Conservation (phyloP, 2,888 invertebrate genomes). For the Cantharis rustica region DNA sequence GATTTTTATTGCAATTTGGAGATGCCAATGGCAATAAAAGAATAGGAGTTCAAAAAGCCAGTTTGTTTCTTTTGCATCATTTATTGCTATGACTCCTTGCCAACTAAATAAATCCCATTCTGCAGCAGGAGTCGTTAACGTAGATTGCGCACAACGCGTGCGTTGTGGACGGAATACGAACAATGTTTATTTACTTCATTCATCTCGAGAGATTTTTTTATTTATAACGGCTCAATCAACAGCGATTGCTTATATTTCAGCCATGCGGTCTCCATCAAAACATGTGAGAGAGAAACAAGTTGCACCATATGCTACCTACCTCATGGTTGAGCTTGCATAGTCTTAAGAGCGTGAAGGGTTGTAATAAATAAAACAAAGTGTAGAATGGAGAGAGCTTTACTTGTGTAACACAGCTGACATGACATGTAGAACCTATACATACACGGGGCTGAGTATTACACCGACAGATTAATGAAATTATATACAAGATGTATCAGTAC, state of each 20-base stretch:
- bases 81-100: not conserved
- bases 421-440: conserved; percentile 57
- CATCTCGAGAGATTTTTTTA: no score
- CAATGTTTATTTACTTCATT: not conserved
- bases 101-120: not conserved
- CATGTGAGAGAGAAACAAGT: no score
- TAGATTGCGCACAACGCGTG: not conserved
- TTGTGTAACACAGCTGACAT: conserved; percentile 58
- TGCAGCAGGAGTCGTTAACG: no score
- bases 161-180: not conserved
- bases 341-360: not conserved
- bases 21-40: not conserved
- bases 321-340: not conserved
- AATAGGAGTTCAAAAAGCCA: not conserved
- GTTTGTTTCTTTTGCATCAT: not conserved
- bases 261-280: no score
- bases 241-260: no score
- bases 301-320: no score
- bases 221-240: no score
- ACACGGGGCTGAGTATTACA: conserved; percentile 57
- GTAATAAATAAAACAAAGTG: not conserved
- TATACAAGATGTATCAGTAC: conserved; percentile 44
- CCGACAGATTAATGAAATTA: conserved; percentile 48
- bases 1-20: not conserved
- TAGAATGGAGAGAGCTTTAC: conserved; percentile 58